Percentiles rank a stretch among this genome's conserved stretches.
These are phyloP conservation scores for Aphidoletes aphidimyza DNA, from an alignment of 2,888 invertebrate genomes.

Conservation along the genomic window DNA sequence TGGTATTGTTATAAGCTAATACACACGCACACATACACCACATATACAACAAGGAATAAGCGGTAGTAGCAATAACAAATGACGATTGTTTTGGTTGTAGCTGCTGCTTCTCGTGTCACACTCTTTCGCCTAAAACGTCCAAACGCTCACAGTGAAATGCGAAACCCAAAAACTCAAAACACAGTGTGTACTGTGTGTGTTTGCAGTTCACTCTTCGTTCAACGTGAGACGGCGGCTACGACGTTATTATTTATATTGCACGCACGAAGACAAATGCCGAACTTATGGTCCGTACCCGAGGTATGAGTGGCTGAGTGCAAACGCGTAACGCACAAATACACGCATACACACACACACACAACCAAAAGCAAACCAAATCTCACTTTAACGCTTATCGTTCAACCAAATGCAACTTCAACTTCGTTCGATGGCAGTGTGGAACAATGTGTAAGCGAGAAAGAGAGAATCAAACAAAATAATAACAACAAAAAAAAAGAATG, in stretches of 20 bases:
- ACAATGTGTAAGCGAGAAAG: no score
- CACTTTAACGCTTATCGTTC: background rate
- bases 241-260: conserved; percentile 53
- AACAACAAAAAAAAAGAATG: background rate
- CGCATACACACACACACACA: background rate
- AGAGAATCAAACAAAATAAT: background rate
- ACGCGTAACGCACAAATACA: conserved; percentile 46
- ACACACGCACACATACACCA: background rate
- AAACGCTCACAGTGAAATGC: conserved; percentile 30
- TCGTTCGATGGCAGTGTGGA: no score
- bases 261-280: conserved; percentile 53
- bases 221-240: conserved; percentile 22
- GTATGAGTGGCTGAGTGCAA: conserved; percentile 44
- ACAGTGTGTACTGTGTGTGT: background rate
- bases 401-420: background rate
- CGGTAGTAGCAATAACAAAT: conserved; percentile 43
- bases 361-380: background rate
- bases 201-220: background rate
- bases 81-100: conserved; percentile 18
- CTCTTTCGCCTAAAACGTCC: background rate
- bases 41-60: background rate
- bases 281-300: conserved; percentile 47
- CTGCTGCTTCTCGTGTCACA: background rate
- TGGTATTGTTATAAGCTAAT: conserved; percentile 40
- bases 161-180: conserved; percentile 15